Evolutionary conservation across 2,888 invertebrate species (phyloP).

Genomic region (Entomobrya multifasciata): DNA sequence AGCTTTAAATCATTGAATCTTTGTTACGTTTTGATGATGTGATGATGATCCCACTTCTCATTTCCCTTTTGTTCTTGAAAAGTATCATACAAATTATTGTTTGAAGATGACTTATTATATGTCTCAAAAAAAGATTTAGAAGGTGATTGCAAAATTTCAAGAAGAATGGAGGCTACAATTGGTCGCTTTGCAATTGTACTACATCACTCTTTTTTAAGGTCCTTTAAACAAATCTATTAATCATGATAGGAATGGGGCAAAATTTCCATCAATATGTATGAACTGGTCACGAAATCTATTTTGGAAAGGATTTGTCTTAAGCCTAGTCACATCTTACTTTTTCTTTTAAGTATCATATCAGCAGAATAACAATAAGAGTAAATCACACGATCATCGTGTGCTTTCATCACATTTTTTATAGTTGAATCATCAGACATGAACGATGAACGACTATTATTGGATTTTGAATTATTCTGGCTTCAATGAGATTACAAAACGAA

Average conservation of each 20-base stretch:
- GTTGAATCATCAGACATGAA: slow-evolving; percentile 39
- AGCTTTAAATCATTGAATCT: no score
- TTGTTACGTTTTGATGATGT: no score
- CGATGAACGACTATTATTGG: slow-evolving; percentile 6
- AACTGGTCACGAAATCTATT: slow-evolving; percentile 64
- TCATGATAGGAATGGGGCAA: background rate
- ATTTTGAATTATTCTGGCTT: slow-evolving; percentile 12
- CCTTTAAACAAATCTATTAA: slow-evolving; percentile 21
- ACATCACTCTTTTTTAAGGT: slow-evolving; percentile 45
- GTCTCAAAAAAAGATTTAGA: slow-evolving; percentile 17
- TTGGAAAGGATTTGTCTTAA: slow-evolving; percentile 32
- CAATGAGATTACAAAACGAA: slow-evolving; percentile 43
- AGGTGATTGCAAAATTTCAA: slow-evolving; percentile 38
- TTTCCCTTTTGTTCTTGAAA: no score
- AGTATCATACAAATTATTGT: slow-evolving; percentile 27
- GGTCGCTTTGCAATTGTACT: slow-evolving; percentile 5
- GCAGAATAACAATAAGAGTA: background rate
- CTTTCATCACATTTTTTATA: slow-evolving; percentile 58
- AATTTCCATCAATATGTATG: slow-evolving; percentile 40
- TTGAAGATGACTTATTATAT: slow-evolving; percentile 25
- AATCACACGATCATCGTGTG: slow-evolving; percentile 7
- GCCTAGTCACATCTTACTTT: background rate
- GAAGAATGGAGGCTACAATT: background rate
- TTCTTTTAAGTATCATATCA: background rate
- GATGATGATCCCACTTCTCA: no score